These are phyloP conservation scores for Ennomos fuscantarius DNA, from an alignment of 2,888 invertebrate genomes.

Conservation along the genomic window DNA sequence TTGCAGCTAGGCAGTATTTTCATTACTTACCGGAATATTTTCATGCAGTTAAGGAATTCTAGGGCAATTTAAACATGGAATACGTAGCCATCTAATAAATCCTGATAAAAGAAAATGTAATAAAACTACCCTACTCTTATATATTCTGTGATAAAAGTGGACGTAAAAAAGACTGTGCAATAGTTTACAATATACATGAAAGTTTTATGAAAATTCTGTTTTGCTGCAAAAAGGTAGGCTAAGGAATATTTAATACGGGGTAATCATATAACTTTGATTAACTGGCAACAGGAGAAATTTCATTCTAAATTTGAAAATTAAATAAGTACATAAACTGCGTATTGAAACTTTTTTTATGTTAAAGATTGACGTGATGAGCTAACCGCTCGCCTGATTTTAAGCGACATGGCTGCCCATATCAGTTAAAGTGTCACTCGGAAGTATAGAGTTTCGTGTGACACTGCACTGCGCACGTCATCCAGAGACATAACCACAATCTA, in stretches of 20 bases:
- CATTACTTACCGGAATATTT: constrained; percentile 44
- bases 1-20: constrained; percentile 45
- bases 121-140: constrained; percentile 15
- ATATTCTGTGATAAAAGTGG: constrained; percentile 7
- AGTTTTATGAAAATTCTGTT: not conserved
- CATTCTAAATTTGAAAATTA: too few relatives aligned
- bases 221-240: not conserved
- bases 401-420: too few relatives aligned
- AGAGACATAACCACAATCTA: too few relatives aligned
- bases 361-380: too few relatives aligned
- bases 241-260: not conserved
- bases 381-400: too few relatives aligned
- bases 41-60: constrained; percentile 40
- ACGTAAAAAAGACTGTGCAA: constrained; percentile 6
- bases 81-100: constrained; percentile 30
- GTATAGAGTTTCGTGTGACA: too few relatives aligned
- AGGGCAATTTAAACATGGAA: constrained; percentile 35
- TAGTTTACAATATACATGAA: constrained; percentile 7
- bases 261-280: too few relatives aligned
- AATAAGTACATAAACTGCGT: too few relatives aligned
- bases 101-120: constrained; percentile 26
- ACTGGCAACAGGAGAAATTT: too few relatives aligned
- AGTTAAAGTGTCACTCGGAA: too few relatives aligned
- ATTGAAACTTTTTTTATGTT: too few relatives aligned
- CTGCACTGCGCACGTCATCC: too few relatives aligned